Percentiles rank a stretch among this genome's conserved stretches.
These are phyloP conservation scores for Setipinna tenuifilis DNA, from an alignment of 2,797 vertebrate species.

Conservation along the genomic window DNA sequence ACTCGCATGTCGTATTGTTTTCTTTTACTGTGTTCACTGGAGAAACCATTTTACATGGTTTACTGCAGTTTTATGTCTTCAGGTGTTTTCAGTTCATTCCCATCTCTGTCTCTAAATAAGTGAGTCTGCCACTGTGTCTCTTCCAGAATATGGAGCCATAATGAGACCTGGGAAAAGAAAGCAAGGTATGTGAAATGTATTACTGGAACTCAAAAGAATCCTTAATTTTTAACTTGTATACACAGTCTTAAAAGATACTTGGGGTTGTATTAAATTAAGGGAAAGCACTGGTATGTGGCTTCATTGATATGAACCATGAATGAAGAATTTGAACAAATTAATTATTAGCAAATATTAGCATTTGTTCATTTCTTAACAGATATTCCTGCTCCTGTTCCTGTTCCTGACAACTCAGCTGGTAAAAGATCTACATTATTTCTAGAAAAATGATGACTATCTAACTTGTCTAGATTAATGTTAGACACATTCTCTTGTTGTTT, in stretches of 20 bases:
- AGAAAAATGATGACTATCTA: neutral
- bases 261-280: neutral
- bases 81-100: neutral
- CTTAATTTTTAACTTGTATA: neutral
- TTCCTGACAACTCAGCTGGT: neutral
- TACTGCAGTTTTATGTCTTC: no score
- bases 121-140: neutral
- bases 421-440: neutral
- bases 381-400: neutral
- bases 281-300: neutral
- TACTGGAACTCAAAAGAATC: neutral
- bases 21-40: no score
- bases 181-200: neutral
- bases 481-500: neutral
- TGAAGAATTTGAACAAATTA: no score
- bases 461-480: neutral
- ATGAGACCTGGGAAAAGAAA: constrained; percentile 22
- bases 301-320: neutral
- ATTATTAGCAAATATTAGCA: neutral
- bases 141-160: neutral
- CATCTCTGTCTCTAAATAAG: neutral
- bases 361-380: neutral
- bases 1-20: no score
- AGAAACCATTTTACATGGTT: no score
- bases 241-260: neutral